phyloP scores from a whole-genome alignment of 1,140 invertebrate genomes.

The Calliphora vicina region DNA sequence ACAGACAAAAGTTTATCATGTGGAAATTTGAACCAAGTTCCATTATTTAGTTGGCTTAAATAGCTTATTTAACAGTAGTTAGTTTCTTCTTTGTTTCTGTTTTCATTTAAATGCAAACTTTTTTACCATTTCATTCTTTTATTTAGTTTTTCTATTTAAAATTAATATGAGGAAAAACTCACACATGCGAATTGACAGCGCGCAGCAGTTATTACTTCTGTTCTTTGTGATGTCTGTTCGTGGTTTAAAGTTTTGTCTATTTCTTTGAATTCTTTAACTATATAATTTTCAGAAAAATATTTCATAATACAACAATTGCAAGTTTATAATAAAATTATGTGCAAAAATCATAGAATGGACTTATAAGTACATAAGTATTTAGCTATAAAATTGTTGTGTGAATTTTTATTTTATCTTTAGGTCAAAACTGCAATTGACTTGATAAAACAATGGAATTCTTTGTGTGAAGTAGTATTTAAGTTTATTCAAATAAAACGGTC shows the following conservation, averaged over 20 bases:
- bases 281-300: neutral
- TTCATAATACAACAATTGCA: neutral
- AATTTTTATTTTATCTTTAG: neutral
- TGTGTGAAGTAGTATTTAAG: neutral
- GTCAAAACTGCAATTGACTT: neutral
- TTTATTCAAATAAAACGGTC: too few relatives aligned
- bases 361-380: neutral
- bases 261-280: neutral
- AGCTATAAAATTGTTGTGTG: neutral
- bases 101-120: neutral
- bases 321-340: neutral
- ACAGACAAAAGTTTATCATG: neutral
- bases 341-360: neutral
- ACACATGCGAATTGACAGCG: neutral
- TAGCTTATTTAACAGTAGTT: neutral
- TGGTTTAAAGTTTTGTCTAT: neutral
- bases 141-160: neutral
- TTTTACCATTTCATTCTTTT: neutral
- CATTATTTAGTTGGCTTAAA: neutral
- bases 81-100: too few relatives aligned
- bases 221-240: neutral
- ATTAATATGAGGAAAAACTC: neutral
- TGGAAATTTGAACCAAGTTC: constrained; percentile 1
- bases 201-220: too few relatives aligned
- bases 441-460: neutral